phyloP scores from a whole-genome alignment of 1,140 invertebrate species.

The Drosophila carrolli region DNA sequence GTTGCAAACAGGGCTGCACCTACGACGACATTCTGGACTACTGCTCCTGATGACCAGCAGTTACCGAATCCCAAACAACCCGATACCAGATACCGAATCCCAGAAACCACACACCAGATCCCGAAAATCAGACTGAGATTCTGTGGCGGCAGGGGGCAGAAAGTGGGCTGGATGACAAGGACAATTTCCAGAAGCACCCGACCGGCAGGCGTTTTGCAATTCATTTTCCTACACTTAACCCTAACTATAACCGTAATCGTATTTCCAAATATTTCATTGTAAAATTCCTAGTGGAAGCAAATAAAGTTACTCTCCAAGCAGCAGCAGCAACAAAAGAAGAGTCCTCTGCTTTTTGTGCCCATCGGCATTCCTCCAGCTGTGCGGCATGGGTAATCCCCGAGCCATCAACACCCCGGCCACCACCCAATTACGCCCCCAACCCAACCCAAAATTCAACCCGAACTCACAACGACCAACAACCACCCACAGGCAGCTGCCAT shows the following conservation, averaged over 20 bases:
- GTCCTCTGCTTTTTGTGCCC: background rate
- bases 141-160: background rate
- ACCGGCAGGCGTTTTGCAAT: slow-evolving; percentile 43
- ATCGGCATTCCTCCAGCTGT: slow-evolving; percentile 36
- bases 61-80: background rate
- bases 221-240: slow-evolving; percentile 65
- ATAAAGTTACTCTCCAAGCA: slow-evolving; percentile 73
- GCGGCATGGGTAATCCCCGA: slow-evolving; percentile 13
- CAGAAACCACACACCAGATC: slow-evolving; percentile 5
- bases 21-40: slow-evolving; percentile 66
- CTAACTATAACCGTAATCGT: slow-evolving; percentile 63
- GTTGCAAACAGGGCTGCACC: slow-evolving; percentile 67
- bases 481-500: slow-evolving; percentile 20
- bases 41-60: slow-evolving; percentile 39
- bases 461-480: background rate
- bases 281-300: slow-evolving; percentile 76
- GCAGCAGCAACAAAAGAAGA: slow-evolving; percentile 57
- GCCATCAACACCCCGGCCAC: background rate
- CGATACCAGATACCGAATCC: slow-evolving; percentile 3
- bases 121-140: slow-evolving; percentile 2
- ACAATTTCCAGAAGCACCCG: slow-evolving; percentile 6
- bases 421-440: background rate
- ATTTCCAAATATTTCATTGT: slow-evolving; percentile 76
- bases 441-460: background rate
- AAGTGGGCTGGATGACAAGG: slow-evolving; percentile 1